Percentiles rank a stretch among this genome's conserved stretches.
Evolutionary conservation across 2,888 invertebrate genomes (phyloP).

Genomic region (Dicycla oo): DNA sequence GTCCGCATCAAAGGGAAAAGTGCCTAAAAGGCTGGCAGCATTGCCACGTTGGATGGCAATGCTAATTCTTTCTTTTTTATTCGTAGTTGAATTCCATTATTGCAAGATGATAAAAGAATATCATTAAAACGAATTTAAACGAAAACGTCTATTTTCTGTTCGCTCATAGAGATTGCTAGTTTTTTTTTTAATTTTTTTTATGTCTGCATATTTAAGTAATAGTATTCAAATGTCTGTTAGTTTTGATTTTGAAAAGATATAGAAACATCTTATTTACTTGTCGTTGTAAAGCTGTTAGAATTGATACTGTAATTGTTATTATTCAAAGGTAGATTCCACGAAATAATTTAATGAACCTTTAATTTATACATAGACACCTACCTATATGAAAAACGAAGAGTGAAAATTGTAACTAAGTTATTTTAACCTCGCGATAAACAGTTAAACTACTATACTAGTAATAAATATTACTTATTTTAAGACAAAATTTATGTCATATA

Average conservation of each 20-base stretch:
- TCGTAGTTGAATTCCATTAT: background rate
- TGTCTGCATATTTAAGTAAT: constrained; percentile 2
- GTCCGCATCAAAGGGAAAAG: too few species aligned
- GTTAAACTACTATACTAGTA: too few species aligned
- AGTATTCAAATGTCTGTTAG: background rate
- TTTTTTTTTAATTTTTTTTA: constrained; percentile 22
- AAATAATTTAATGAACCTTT: background rate
- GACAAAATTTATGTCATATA: too few species aligned
- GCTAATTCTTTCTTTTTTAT: too few species aligned
- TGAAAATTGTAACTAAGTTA: background rate
- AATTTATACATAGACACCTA: background rate
- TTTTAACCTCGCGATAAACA: background rate
- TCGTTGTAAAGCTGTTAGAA: background rate
- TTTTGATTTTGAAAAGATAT: background rate
- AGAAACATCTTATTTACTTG: background rate
- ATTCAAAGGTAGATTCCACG: background rate
- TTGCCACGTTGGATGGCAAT: too few species aligned
- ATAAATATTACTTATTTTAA: too few species aligned
- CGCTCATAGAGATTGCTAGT: constrained; percentile 12
- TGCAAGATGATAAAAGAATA: constrained; percentile 15
- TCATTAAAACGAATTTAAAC: background rate
- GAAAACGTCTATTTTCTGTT: background rate
- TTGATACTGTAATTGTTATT: background rate
- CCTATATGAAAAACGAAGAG: background rate
- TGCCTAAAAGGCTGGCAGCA: too few species aligned